Percentiles rank a stretch among this genome's conserved stretches.
Conservation (phyloP, 2,113 vertebrate species). For the Petaurus breviceps region DNA sequence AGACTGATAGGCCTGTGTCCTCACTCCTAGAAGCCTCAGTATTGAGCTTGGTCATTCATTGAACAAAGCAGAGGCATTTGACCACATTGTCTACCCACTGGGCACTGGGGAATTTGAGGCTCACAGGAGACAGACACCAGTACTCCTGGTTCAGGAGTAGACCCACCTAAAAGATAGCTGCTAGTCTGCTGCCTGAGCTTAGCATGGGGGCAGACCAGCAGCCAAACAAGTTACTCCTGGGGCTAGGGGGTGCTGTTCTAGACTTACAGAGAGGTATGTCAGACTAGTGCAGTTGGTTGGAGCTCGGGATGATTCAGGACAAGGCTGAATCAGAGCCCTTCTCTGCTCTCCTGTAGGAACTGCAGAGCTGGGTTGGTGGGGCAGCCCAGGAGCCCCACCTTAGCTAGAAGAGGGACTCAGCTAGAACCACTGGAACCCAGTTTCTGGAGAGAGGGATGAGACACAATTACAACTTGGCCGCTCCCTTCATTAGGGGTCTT, state of each 20-base stretch:
- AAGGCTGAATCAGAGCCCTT: neutral
- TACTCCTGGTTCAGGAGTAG: neutral
- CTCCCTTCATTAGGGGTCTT: no score
- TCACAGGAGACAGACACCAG: neutral
- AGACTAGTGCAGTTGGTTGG: neutral
- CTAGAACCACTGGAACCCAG: neutral
- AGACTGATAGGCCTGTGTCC: neutral
- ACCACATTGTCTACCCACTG: neutral
- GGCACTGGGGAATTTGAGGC: neutral
- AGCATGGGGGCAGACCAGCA: no score
- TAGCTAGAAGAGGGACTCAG: neutral
- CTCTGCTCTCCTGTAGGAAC: neutral
- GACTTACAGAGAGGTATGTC: no score
- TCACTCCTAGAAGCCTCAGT: neutral
- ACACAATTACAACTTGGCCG: no score
- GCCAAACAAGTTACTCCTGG: no score
- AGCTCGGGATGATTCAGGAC: neutral
- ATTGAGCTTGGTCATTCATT: neutral
- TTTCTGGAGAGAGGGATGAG: neutral
- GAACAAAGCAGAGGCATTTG: neutral
- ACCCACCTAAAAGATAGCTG: neutral
- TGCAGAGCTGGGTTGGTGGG: neutral
- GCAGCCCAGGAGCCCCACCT: neutral
- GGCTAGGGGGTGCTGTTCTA: no score
- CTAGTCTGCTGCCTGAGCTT: neutral